Conservation (phyloP, 2,888 invertebrate species). For the Omphaloscelis lunosa region DNA sequence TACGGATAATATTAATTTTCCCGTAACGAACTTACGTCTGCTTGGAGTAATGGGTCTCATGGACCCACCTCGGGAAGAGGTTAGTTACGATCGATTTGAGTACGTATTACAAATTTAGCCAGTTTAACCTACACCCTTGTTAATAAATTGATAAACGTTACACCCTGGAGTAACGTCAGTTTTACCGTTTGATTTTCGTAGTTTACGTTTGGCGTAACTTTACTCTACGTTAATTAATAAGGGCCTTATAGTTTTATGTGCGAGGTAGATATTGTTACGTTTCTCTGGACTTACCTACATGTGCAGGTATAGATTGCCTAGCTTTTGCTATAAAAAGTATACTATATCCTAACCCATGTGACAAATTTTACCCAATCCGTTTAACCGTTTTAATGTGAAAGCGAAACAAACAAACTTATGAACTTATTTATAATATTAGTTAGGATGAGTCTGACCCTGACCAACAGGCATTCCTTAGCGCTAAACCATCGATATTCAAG, state of each 20-base stretch:
- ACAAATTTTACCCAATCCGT: too few relatives aligned
- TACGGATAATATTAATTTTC: slow-evolving; percentile 96
- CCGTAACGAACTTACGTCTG: slow-evolving; percentile 95
- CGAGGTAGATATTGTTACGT: neutral
- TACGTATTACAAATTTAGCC: neutral
- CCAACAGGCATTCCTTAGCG: neutral
- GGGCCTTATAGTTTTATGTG: neutral
- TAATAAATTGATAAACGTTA: neutral
- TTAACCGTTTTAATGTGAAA: too few relatives aligned
- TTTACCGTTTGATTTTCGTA: neutral
- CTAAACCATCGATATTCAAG: neutral
- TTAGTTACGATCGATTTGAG: slow-evolving; percentile 55
- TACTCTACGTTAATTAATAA: neutral
- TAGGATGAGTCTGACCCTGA: too few relatives aligned
- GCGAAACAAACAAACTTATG: too few relatives aligned
- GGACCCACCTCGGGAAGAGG: slow-evolving; percentile 95
- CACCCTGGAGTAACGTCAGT: neutral
- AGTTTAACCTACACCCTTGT: neutral
- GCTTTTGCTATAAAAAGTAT: too few relatives aligned
- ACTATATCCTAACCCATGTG: too few relatives aligned
- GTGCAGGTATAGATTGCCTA: neutral
- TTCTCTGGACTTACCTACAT: neutral
- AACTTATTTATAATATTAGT: too few relatives aligned
- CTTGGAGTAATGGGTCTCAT: slow-evolving; percentile 99
- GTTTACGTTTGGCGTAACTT: neutral